Base-by-base conservation (phyloP, 2,797 vertebrate genomes). In the Platyrinchus mystaceus region DNA sequence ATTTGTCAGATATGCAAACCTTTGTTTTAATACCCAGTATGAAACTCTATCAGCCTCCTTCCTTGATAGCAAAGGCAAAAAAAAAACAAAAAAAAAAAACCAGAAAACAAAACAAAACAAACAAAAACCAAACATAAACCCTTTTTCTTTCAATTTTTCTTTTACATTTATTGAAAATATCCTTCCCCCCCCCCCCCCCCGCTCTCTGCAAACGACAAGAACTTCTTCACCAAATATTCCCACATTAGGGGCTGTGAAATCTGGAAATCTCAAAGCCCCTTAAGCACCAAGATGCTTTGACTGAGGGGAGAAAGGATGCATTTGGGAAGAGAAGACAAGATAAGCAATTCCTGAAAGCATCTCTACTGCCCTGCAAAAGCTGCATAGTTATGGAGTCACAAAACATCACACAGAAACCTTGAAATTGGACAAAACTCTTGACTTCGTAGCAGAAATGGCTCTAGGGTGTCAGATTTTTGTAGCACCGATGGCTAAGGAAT, bases 121-220 rank as follows among this genome's bases (percentile, higher is more conserved):
- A 23, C 10, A 23, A 52, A 13, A 21, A 34, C 2, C 5, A n/a
- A 55, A 20, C 24, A 20, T 3, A 63, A 27, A 5, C 5, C 0
- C 12, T 49, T 67, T 59, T 26, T 32, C 17, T 47, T 49, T 58
- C 24, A 36, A 52, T 18, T 30, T 30, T 50, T 52, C 27, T 30
- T 52, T 44, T 75, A 46, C 1, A 66, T 9, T 18, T 69, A 36
- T 8, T 43, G 32, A 44, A 59, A 90, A 84, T 14, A 68, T 34
- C 5, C 1, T 27, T 41, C 15, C 12, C 3, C 4, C 6, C 6
- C 4, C 9, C 22, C 15, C 12, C 3, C 4, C 6, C 6, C 4
- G 10, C 22, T 15, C 4, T 7, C 16, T 9, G 44, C 37, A 85
- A 32, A 50, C 12, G 6, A 26, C 27, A 63, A 75, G 12, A 50